These are phyloP conservation scores for Octomys mimax DNA, from an alignment of 2,797 vertebrate species.

Conservation along the genomic window DNA sequence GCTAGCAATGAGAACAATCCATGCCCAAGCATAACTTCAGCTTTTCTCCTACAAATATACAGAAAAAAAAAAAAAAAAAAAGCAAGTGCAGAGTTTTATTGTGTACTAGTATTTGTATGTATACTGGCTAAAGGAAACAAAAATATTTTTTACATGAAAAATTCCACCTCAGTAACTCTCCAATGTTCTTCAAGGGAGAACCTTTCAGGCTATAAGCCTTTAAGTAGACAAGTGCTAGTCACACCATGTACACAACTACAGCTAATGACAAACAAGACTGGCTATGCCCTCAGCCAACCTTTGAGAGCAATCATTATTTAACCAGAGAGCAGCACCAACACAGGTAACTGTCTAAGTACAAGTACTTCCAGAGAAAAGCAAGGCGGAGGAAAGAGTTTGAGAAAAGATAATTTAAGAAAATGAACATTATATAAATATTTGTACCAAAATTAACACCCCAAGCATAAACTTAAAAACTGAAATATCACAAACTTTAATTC, in stretches of 20 bases:
- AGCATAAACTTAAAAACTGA: constrained; percentile 51
- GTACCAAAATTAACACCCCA: constrained; percentile 48
- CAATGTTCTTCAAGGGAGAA: constrained; percentile 15
- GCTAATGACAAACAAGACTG: neutral
- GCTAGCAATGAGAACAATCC: constrained; percentile 97
- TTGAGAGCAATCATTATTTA: constrained; percentile 4
- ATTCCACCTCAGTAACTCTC: constrained; percentile 7
- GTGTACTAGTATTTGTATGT: neutral
- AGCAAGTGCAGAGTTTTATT: constrained; percentile 30
- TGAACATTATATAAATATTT: neutral
- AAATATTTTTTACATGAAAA: constrained; percentile 43
- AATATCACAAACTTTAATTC: constrained; percentile 17
- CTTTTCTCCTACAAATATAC: constrained; percentile 94
- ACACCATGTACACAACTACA: neutral
- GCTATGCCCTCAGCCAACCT: neutral
- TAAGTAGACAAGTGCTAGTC: constrained; percentile 59
- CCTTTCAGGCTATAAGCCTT: neutral
- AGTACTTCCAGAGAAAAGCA: constrained; percentile 21
- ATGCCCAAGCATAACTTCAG: constrained; percentile 97
- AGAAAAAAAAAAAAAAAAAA: constrained; percentile 80
- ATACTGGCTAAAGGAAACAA: neutral
- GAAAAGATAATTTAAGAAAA: constrained; percentile 33
- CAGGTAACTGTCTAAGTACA: neutral
- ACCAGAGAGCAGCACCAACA: neutral
- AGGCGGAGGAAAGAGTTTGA: neutral